Conservation (phyloP, 2,888 invertebrate species). For the Rapana venosa region DNA sequence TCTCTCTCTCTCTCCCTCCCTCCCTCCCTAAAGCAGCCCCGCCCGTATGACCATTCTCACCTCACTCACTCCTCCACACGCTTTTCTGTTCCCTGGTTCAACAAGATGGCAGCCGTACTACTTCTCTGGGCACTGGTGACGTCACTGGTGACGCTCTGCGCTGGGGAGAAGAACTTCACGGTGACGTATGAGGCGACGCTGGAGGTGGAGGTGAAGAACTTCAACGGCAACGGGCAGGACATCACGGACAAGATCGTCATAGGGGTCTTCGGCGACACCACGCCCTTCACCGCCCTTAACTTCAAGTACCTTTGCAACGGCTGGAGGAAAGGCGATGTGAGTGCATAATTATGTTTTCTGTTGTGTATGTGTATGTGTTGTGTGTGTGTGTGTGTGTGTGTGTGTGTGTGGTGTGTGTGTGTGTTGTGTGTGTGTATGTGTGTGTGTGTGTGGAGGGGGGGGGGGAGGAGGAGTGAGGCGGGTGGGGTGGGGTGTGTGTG, state of each 20-base stretch:
- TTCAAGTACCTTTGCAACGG: conserved; percentile 75
- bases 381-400: not conserved
- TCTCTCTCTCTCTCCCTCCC: not conserved
- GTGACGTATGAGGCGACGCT: conserved; percentile 69
- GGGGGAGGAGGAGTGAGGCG: not conserved
- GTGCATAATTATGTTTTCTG: too few species aligned
- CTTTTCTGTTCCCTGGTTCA: not conserved
- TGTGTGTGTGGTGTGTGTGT: not conserved
- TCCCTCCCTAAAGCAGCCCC: not conserved
- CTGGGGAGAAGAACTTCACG: conserved; percentile 49
- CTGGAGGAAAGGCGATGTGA: conserved; percentile 66
- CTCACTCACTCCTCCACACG: not conserved
- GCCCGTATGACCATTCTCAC: too few species aligned
- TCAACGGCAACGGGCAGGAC: conserved; percentile 71
- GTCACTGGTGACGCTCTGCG: conserved; percentile 34
- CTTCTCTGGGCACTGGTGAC: conserved; percentile 17
- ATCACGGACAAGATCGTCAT: conserved; percentile 70
- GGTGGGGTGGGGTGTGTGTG: not conserved
- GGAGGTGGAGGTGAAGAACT: conserved; percentile 74
- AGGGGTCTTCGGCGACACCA: conserved; percentile 76
- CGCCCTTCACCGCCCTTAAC: conserved; percentile 77
- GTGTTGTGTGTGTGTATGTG: not conserved
- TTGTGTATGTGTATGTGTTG: not conserved
- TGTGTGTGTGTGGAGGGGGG: not conserved
- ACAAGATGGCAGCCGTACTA: conserved; percentile 29